Evolutionary conservation across 30 jellyfish, hydroid and myxozoan genomes (phyloP), one percentile per base, ranked within the genome.

Genomic region (Cassiopea andromeda): DNA sequence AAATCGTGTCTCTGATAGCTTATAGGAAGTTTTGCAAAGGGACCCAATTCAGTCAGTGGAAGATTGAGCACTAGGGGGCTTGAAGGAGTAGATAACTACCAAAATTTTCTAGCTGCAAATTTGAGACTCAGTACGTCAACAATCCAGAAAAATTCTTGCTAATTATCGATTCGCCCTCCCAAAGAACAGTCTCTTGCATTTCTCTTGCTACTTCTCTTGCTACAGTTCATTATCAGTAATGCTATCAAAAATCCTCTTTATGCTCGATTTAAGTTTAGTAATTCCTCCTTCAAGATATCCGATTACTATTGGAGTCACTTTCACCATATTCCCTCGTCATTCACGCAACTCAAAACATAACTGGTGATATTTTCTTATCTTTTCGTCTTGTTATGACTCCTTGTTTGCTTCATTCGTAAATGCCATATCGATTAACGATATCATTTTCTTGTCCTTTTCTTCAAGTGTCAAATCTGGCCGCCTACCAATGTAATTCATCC

Each of bases 281-380:
- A 78, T 78, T 54, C 85, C 84, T 46, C 84, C 79, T 9, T 44
- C 78, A 57, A 78, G 88, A 57, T 75, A 78, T 57, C 84, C 77
- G 48, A 78, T 78, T 44, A 47, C 78, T 27, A 46, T 17, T 78
- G 77, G 77, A 17, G 15, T 68, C 77, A 68, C 77, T 43, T 14
- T 27, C 47, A 68, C 44, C 9, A 14, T 43, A 18, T 4, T 4
- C 4, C 77, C 77, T 43, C 47, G 38, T 60, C 8, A 43, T 78
- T 78, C 78, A 5, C 88, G 88, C 47, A 78, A 7, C 59, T 78
- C 78, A 44, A 78, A 19, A 54, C 84, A 78, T 46, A 78, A 27
- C 80, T 78, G 88, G 17, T 78, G 88, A 44, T 78, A 78, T 44
- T 78, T 78, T 78, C 80, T 7, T 18, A 78, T 78, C 78, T 78